These are phyloP conservation scores for Apodemia zela DNA, from an alignment of 2,888 invertebrate genomes.

Conservation along the genomic window DNA sequence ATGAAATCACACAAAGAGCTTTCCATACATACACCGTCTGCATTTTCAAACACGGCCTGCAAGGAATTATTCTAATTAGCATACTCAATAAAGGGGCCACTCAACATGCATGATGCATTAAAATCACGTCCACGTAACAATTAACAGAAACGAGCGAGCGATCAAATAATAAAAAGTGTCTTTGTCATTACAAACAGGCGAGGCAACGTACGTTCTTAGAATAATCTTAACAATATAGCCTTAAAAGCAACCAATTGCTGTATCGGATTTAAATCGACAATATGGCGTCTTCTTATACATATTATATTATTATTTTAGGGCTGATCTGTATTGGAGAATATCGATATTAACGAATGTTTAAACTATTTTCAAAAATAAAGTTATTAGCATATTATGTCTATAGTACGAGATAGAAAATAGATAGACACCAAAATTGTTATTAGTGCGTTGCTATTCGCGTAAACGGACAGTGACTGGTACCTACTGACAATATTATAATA, in stretches of 20 bases:
- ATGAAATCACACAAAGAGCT: slow-evolving; percentile 18
- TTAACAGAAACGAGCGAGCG: slow-evolving; percentile 70
- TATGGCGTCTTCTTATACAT: slow-evolving; percentile 44
- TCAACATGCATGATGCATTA: slow-evolving; percentile 75
- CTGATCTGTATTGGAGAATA: not conserved
- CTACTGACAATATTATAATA: too few relatives aligned
- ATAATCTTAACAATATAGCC: slow-evolving; percentile 48
- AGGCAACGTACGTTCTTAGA: slow-evolving; percentile 48
- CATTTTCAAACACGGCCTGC: slow-evolving; percentile 37
- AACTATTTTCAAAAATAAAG: too few relatives aligned
- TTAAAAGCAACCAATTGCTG: slow-evolving; percentile 54
- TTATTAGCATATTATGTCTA: too few relatives aligned
- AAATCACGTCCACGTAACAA: slow-evolving; percentile 75
- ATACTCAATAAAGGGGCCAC: slow-evolving; percentile 64
- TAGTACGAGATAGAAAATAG: too few relatives aligned
- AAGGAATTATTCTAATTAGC: slow-evolving; percentile 59
- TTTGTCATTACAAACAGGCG: slow-evolving; percentile 71
- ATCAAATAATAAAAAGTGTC: slow-evolving; percentile 74
- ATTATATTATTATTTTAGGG: not conserved
- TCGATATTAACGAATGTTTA: not conserved
- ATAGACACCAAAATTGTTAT: too few relatives aligned
- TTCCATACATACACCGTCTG: slow-evolving; percentile 36
- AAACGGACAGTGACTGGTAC: too few relatives aligned
- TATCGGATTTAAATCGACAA: slow-evolving; percentile 43
- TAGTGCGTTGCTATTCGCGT: too few relatives aligned